Percentiles rank a stretch among this genome's conserved stretches.
Evolutionary conservation across 1,140 invertebrate genomes (phyloP).

Genomic region (Aleiodes sp.): DNA sequence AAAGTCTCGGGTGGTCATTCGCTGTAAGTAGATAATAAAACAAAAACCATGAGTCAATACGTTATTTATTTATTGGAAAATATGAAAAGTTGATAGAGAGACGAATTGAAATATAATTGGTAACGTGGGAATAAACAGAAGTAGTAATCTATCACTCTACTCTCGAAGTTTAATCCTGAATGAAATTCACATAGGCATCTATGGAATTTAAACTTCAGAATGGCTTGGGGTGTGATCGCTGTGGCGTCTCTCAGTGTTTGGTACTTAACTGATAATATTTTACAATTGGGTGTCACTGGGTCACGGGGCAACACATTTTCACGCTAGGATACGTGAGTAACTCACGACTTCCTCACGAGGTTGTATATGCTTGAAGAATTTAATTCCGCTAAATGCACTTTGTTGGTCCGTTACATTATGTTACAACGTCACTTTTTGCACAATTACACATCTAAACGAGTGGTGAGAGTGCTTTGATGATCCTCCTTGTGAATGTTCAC

Average conservation of each 20-base stretch:
- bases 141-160: not conserved
- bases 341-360: constrained; percentile 2
- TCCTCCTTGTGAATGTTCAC: not conserved
- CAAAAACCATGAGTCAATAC: too few species aligned
- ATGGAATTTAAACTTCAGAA: not conserved
- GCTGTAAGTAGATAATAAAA: too few species aligned
- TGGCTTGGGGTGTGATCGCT: too few species aligned
- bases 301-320: constrained; percentile 23
- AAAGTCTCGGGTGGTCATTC: not conserved
- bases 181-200: constrained; percentile 7
- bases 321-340: not conserved
- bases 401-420: not conserved
- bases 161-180: not conserved
- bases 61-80: constrained; percentile 1
- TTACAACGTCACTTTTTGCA: not conserved
- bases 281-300: constrained; percentile 37
- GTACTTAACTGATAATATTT: not conserved
- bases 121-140: constrained; percentile 27
- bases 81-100: not conserved
- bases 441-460: not conserved
- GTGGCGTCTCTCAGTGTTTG: not conserved
- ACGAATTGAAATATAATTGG: constrained; percentile 24
- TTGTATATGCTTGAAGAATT: not conserved
- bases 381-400: not conserved
- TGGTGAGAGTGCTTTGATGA: not conserved